phyloP scores from a whole-genome alignment of 2,888 invertebrate genomes.

The Ichneumoninae sp. region DNA sequence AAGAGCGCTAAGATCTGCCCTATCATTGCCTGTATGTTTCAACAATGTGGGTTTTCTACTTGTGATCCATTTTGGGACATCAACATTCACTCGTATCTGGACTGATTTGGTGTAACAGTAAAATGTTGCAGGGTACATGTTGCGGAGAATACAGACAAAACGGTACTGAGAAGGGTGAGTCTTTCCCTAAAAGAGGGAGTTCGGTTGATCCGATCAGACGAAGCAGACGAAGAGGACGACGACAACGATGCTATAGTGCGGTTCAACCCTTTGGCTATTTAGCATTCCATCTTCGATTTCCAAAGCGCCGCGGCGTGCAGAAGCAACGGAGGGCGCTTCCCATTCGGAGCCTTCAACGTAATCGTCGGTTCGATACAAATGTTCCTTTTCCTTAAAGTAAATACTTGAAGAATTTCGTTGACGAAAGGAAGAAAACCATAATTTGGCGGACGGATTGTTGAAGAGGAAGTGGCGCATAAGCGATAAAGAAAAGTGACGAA shows the following conservation, averaged over 20 bases:
- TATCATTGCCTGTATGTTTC: no score
- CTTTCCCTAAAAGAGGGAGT: constrained; percentile 44
- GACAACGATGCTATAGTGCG: constrained; percentile 45
- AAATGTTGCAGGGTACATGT: constrained; percentile 55
- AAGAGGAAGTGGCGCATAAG: not conserved
- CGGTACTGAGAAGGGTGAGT: constrained; percentile 37
- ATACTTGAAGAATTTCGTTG: not conserved
- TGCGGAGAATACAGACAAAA: constrained; percentile 39
- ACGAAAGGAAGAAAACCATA: not conserved
- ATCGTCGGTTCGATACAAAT: constrained; percentile 31
- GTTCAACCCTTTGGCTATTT: constrained; percentile 83
- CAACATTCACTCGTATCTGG: not conserved
- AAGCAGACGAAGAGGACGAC: constrained; percentile 62
- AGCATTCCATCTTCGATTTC: constrained; percentile 84
- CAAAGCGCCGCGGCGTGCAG: constrained; percentile 72
- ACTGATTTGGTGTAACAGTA: constrained; percentile 69
- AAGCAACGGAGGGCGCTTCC: constrained; percentile 22
- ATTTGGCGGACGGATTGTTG: not conserved
- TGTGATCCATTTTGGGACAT: constrained; percentile 78
- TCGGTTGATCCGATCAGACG: constrained; percentile 56
- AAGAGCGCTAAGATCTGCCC: not conserved
- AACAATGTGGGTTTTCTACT: constrained; percentile 67
- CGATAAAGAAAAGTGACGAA: constrained; percentile 39
- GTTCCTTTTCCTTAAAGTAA: not conserved
- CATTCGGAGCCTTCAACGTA: constrained; percentile 23